These are phyloP conservation scores for Drosophila macrospina DNA, from an alignment of 2,888 invertebrate genomes.

Conservation along the genomic window DNA sequence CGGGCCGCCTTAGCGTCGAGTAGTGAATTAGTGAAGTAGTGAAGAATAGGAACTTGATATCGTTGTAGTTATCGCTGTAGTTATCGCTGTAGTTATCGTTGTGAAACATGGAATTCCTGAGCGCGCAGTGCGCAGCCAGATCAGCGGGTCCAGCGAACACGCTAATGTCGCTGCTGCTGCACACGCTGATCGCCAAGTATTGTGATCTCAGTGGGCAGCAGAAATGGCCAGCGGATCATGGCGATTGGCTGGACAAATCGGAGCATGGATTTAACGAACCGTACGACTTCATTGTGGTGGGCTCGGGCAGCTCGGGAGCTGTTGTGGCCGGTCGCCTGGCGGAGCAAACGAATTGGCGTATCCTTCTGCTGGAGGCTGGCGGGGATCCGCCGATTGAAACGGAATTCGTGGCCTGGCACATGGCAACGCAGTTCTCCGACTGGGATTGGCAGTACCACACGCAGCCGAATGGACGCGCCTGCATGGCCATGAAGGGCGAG, in stretches of 20 bases:
- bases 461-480: slow-evolving; percentile 83
- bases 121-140: slow-evolving; percentile 81
- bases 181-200: slow-evolving; percentile 87
- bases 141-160: slow-evolving; percentile 85
- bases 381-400: slow-evolving; percentile 88
- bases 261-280: slow-evolving; percentile 57
- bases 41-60: not conserved
- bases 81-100: not conserved
- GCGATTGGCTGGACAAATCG: slow-evolving; percentile 60
- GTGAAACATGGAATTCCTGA: slow-evolving; percentile 81
- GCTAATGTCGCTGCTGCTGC: slow-evolving; percentile 87
- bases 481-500: slow-evolving; percentile 82
- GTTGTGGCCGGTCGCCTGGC: slow-evolving; percentile 89
- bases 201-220: slow-evolving; percentile 87
- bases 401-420: slow-evolving; percentile 84
- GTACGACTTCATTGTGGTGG: slow-evolving; percentile 88
- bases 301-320: slow-evolving; percentile 88
- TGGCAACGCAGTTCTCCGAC: slow-evolving; percentile 83
- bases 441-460: slow-evolving; percentile 85
- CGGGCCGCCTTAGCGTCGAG: slow-evolving; percentile 25
- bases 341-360: slow-evolving; percentile 91
- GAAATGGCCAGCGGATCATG: slow-evolving; percentile 87
- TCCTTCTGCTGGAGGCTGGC: slow-evolving; percentile 92
- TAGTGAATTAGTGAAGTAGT: not conserved
- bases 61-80: not conserved